Evolutionary conservation across 2,888 invertebrate genomes (phyloP).

Genomic region (Phyllotreta striolata): DNA sequence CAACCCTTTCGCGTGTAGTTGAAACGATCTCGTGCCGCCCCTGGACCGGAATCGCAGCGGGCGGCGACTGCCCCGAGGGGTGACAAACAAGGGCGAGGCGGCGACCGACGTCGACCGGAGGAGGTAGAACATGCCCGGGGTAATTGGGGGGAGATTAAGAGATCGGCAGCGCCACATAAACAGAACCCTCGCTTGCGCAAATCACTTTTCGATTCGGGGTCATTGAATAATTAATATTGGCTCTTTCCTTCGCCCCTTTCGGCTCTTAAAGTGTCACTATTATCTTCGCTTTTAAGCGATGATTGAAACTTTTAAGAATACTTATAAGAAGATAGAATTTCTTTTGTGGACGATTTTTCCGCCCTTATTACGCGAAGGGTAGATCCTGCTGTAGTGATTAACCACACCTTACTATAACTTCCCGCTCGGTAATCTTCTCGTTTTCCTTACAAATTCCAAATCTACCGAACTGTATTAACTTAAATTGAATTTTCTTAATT

Average conservation of each 20-base stretch:
- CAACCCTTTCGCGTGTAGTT: too few relatives aligned
- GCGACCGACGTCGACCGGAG: slow-evolving; percentile 44
- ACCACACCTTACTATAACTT: too few relatives aligned
- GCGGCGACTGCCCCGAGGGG: slow-evolving; percentile 34
- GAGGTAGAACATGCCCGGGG: slow-evolving; percentile 51
- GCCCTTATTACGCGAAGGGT: too few relatives aligned
- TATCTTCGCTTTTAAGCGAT: not conserved
- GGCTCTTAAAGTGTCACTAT: too few relatives aligned
- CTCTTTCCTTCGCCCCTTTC: slow-evolving; percentile 37
- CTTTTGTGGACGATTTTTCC: too few relatives aligned
- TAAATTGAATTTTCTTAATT: too few relatives aligned
- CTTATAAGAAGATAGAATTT: too few relatives aligned
- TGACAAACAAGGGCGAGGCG: slow-evolving; percentile 44
- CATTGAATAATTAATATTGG: slow-evolving; percentile 59
- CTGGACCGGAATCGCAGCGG: not conserved
- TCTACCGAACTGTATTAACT: too few relatives aligned
- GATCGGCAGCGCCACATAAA: slow-evolving; percentile 59
- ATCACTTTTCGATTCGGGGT: slow-evolving; percentile 58
- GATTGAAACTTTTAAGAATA: not conserved
- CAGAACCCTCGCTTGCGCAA: slow-evolving; percentile 55
- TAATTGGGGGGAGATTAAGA: slow-evolving; percentile 59
- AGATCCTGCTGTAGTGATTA: too few relatives aligned
- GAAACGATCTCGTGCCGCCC: too few relatives aligned
- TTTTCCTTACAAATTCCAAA: too few relatives aligned
- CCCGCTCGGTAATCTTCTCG: too few relatives aligned